Base-by-base conservation (phyloP, 1,140 invertebrate genomes). In the Heterodera schachtii region DNA sequence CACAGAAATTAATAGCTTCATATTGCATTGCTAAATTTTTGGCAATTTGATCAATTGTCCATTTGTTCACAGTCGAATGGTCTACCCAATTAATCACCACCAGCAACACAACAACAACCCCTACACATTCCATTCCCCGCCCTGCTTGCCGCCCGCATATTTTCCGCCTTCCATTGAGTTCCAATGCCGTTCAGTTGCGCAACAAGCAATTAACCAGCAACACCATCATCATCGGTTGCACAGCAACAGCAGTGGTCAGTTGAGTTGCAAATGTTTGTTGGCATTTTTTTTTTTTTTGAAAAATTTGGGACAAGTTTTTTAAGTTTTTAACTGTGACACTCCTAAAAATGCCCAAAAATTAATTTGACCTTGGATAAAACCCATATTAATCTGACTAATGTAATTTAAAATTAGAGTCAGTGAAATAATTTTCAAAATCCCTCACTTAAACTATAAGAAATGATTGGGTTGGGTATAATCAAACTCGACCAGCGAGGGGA, bases 101-200 rank as follows among this genome's bases (percentile, higher is more conserved):
- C 70, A 13, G 16, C 52, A 21, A 3, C 57, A 46, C 67, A 44
- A 47, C 3, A 13, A 21, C 74, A 19, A 1, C 31, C 47, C 57
- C 46, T 71, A 13, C 69, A 5, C 67, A 43, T 71, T 31, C 21
- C 69, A 46, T 71, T 46, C 64, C 19, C 70, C 66, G 64, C 11
- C 57, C 57, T 21, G 76, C n/a, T 41, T 78, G 47, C 76, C 76
- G 44, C 76, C 76, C 46, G 52, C 76, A 9, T 78, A 78, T 67
- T 44, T 31, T 2, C 76, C 76, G 47, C 57, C 76, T 71, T 44
- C 60, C 47, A 78, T 78, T n/a, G 76, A 78, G 5, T 78, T 69
- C 70, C 70, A 49, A 19, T 66, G 64, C 60, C 11, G 49, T 41
- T 64, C 52, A 1, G 19, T 78, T 6, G 70, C 47, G 31, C 44